Evolutionary conservation across 2,797 vertebrate genomes (phyloP).

Genomic region (Lutjanus campechanus): DNA sequence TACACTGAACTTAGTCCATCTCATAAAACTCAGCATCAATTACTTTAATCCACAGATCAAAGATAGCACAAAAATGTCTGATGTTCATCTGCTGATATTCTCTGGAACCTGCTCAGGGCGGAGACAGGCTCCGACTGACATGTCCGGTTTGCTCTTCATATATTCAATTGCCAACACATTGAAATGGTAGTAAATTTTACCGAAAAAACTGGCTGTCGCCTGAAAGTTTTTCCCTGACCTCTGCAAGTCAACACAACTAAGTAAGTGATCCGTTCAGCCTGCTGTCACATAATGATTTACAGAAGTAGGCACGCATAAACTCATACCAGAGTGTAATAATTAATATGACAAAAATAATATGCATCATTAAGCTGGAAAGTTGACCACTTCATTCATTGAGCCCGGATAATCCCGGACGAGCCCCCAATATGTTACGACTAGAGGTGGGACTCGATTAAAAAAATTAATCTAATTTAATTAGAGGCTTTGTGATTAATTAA

Average conservation of each 20-base stretch:
- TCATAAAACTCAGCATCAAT: conserved; percentile 77
- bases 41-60: conserved; percentile 76
- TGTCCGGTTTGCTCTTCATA: conserved; percentile 21
- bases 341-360: background rate
- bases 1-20: conserved; percentile 59
- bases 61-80: conserved; percentile 66
- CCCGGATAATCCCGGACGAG: too few relatives aligned
- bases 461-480: too few relatives aligned
- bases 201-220: conserved; percentile 5
- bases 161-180: conserved; percentile 30
- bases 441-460: too few relatives aligned
- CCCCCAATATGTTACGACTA: too few relatives aligned
- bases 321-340: background rate
- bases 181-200: conserved; percentile 39
- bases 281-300: background rate
- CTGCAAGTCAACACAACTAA: background rate
- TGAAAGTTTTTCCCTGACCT: conserved; percentile 23
- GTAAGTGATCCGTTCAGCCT: background rate
- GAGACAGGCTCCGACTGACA: conserved; percentile 27
- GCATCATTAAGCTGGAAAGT: background rate
- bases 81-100: conserved; percentile 62
- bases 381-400: too few relatives aligned
- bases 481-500: too few relatives aligned
- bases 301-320: background rate
- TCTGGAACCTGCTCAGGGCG: conserved; percentile 38